A percentile compares a stretch with the other conserved stretches of the same genome.
Evolutionary conservation across 2,113 vertebrate genomes (phyloP).

Genomic region (Rallus limicola): DNA sequence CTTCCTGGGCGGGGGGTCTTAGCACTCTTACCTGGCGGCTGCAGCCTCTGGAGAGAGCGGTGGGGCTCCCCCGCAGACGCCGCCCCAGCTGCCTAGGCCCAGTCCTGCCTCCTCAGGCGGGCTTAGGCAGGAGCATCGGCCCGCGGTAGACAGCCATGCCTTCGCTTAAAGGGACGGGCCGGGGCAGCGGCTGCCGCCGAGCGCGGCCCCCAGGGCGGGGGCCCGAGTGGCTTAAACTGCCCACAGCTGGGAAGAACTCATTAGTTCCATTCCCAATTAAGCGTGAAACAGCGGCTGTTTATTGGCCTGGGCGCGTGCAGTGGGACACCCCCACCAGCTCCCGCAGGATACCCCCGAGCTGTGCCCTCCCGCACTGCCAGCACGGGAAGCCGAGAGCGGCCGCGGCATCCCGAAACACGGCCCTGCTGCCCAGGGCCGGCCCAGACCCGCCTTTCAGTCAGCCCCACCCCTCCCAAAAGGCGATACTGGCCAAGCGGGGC

Average conservation of each 20-base stretch:
- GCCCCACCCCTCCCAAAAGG: background rate
- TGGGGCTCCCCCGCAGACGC: no score
- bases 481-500: background rate
- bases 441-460: background rate
- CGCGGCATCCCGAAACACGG: background rate
- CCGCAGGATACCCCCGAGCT: background rate
- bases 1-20: no score
- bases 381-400: background rate
- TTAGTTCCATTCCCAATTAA: slow-evolving; percentile 39
- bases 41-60: background rate
- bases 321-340: background rate
- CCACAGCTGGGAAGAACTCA: background rate
- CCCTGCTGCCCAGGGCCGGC: background rate
- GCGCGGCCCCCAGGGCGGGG: no score
- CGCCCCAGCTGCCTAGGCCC: no score
- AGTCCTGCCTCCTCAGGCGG: background rate
- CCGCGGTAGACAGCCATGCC: background rate
- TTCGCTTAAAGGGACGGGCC: background rate
- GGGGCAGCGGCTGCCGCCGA: background rate
- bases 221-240: background rate
- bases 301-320: background rate
- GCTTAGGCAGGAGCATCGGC: background rate
- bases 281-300: background rate
- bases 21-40: background rate
- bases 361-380: no score